Conservation (phyloP, 2,888 invertebrate species). For the Microplitis deprimator region DNA sequence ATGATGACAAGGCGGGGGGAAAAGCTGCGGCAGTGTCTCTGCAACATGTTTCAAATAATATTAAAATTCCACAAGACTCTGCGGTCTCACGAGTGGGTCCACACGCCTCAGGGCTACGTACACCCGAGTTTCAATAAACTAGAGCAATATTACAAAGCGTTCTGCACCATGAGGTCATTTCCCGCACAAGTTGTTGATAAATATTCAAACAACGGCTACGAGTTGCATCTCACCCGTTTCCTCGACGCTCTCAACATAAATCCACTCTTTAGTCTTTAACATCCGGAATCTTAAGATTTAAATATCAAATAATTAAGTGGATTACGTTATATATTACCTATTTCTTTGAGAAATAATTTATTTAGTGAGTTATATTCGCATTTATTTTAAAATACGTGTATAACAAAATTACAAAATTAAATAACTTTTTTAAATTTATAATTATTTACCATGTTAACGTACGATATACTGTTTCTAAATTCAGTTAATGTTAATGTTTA, state of each 20-base stretch:
- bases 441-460: not conserved
- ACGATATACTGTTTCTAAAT: not conserved
- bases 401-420: slow-evolving; percentile 11
- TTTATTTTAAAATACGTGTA: not conserved
- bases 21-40: slow-evolving; percentile 79
- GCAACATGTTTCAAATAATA: slow-evolving; percentile 81
- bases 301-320: no score
- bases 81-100: slow-evolving; percentile 75
- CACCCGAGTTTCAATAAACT: slow-evolving; percentile 76
- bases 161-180: slow-evolving; percentile 76
- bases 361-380: not conserved
- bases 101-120: slow-evolving; percentile 72
- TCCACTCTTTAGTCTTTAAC: slow-evolving; percentile 64
- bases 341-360: not conserved
- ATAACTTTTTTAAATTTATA: slow-evolving; percentile 15
- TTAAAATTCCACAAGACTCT: slow-evolving; percentile 80
- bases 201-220: slow-evolving; percentile 78
- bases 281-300: no score
- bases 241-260: slow-evolving; percentile 80
- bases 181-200: slow-evolving; percentile 77
- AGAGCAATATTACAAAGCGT: slow-evolving; percentile 76
- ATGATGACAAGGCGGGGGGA: slow-evolving; percentile 81
- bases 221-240: slow-evolving; percentile 78
- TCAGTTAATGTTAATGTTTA: slow-evolving; percentile 57
- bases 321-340: not conserved